These are phyloP conservation scores for Drosophila siamana DNA, from an alignment of 2,888 invertebrate genomes.

Conservation along the genomic window DNA sequence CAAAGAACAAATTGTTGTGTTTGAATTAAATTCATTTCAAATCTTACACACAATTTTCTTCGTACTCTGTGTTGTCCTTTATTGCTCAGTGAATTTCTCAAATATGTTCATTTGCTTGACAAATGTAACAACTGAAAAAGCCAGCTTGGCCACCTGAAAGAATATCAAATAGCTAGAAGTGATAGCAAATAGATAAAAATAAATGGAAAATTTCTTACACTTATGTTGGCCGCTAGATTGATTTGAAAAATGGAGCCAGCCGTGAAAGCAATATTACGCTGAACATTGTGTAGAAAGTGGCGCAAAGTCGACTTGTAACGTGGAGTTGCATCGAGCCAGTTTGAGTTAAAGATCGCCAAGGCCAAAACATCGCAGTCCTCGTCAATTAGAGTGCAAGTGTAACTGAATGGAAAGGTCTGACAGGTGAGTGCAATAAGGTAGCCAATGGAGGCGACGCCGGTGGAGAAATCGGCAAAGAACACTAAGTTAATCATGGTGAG, in stretches of 20 bases:
- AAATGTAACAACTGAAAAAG: conserved; percentile 64
- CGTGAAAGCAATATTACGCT: conserved; percentile 37
- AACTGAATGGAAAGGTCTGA: conserved; percentile 53
- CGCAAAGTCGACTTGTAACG: conserved; percentile 36
- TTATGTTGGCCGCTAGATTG: conserved; percentile 42
- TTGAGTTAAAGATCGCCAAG: conserved; percentile 31
- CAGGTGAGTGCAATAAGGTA: conserved; percentile 25
- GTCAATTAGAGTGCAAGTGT: conserved; percentile 38
- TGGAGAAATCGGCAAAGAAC: conserved; percentile 36
- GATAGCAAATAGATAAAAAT: accelerated
- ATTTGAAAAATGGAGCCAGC: conserved; percentile 47
- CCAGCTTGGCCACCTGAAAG: conserved; percentile 63
- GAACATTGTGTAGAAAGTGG: conserved; percentile 39
- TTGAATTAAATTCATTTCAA: no score
- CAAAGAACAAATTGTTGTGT: no score
- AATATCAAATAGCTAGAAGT: background rate
- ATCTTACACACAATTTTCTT: no score
- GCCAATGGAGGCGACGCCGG: background rate
- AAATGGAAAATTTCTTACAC: conserved; percentile 38
- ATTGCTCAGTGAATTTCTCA: conserved; percentile 39
- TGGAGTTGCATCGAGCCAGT: conserved; percentile 34
- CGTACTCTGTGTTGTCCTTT: background rate
- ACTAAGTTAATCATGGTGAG: conserved; percentile 46
- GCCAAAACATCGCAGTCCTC: conserved; percentile 34
- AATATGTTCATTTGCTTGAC: conserved; percentile 57